Percentiles rank a stretch among this genome's conserved stretches.
These are phyloP conservation scores for Salmo trutta DNA, from an alignment of 2,797 vertebrate species.

Conservation along the genomic window DNA sequence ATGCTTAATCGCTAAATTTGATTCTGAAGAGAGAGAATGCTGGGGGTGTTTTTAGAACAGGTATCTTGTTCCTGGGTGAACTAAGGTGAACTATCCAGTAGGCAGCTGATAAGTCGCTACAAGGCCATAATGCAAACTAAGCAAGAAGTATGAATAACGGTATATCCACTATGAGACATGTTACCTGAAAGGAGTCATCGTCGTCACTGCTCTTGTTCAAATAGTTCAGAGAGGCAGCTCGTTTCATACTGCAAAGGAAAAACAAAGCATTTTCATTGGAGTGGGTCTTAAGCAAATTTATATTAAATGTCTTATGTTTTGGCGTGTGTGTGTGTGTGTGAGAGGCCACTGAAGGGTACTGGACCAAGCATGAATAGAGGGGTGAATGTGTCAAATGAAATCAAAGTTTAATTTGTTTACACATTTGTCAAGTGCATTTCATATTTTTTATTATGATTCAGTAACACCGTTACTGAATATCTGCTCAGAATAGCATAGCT, in stretches of 20 bases:
- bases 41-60: not conserved
- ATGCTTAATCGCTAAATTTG: not conserved
- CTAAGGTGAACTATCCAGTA: not conserved
- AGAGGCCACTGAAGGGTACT: no score
- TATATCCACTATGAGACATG: not conserved
- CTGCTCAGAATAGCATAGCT: no score
- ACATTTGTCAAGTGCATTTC: no score
- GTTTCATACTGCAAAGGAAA: not conserved
- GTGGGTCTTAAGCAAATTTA: not conserved
- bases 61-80: not conserved
- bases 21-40: not conserved
- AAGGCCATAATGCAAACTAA: not conserved
- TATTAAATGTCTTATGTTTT: no score
- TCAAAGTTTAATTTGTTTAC: no score
- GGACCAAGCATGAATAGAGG: no score
- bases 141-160: not conserved
- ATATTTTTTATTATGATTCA: no score
- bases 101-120: not conserved
- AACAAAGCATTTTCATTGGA: not conserved
- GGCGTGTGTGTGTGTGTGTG: no score
- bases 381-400: no score
- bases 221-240: not conserved
- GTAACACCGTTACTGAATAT: no score
- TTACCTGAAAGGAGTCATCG: constrained; percentile 1
- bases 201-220: not conserved